These are phyloP conservation scores for Dicerorhinus sumatrensis DNA, from an alignment of 2,113 vertebrate genomes.

Conservation along the genomic window DNA sequence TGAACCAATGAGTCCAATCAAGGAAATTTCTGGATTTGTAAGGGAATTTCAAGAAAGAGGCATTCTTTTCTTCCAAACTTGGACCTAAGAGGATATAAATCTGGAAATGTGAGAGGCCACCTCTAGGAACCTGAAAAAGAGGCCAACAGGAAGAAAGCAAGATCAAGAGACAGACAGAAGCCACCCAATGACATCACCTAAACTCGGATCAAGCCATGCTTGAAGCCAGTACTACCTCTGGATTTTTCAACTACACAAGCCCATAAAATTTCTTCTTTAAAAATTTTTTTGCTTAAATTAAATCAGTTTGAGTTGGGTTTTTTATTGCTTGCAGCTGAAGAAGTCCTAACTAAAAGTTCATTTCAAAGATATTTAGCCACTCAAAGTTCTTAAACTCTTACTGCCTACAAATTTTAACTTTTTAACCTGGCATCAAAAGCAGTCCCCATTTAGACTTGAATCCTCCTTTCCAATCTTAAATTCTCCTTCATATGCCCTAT, in stretches of 20 bases:
- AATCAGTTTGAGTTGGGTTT: not conserved
- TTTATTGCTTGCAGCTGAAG: not conserved
- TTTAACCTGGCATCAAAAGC: not conserved
- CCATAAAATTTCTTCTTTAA: not conserved
- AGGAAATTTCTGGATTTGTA: not conserved
- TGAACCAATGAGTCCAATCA: not conserved
- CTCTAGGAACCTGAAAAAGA: not conserved
- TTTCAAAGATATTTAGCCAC: not conserved
- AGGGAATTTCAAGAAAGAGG: not conserved
- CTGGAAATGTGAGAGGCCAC: not conserved
- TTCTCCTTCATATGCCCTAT: not conserved
- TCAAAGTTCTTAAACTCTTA: not conserved
- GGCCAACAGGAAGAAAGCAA: not conserved
- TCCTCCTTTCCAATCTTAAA: not conserved
- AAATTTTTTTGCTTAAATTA: not conserved
- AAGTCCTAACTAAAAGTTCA: not conserved
- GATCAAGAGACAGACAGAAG: not conserved
- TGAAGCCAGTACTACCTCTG: not conserved
- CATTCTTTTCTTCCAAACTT: not conserved
- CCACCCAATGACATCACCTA: too few relatives aligned
- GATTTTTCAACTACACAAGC: not conserved
- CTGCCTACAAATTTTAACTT: not conserved
- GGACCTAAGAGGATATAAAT: not conserved
- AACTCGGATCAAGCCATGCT: too few relatives aligned
- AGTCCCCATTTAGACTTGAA: not conserved